Evolutionary conservation across 2,888 invertebrate species (phyloP).

Genomic region (Thecophora atra): DNA sequence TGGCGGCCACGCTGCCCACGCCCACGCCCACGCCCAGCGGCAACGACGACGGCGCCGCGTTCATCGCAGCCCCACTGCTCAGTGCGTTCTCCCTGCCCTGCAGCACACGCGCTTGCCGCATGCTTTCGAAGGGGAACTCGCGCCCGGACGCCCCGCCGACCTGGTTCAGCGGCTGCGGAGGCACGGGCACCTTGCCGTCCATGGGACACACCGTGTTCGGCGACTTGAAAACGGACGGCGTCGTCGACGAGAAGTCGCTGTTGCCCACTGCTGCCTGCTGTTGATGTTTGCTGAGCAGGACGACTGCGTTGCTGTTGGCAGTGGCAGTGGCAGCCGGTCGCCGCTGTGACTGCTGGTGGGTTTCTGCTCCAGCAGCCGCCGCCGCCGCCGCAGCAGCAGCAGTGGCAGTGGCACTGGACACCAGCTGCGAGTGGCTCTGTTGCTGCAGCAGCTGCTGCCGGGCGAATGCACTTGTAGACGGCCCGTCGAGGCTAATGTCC

Average conservation of each 20-base stretch:
- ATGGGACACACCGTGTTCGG: constrained; percentile 90
- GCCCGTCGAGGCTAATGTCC: constrained; percentile 29
- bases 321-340: constrained; percentile 46
- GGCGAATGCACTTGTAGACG: constrained; percentile 41
- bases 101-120: constrained; percentile 89
- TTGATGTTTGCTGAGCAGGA: constrained; percentile 40
- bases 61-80: constrained; percentile 18
- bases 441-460: constrained; percentile 50
- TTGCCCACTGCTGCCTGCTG: constrained; percentile 46
- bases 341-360: constrained; percentile 50
- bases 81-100: constrained; percentile 70
- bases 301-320: constrained; percentile 45
- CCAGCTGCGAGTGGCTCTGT: constrained; percentile 46
- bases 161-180: constrained; percentile 68
- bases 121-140: constrained; percentile 88
- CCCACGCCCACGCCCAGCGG: constrained; percentile 32
- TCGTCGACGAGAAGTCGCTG: constrained; percentile 41
- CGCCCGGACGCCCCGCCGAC: constrained; percentile 60
- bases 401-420: constrained; percentile 46
- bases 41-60: constrained; percentile 18
- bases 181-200: constrained; percentile 75
- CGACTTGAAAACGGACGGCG: constrained; percentile 71
- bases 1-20: constrained; percentile 30
- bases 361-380: constrained; percentile 15
- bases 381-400: constrained; percentile 51